Base-by-base conservation (phyloP, 1,140 invertebrate species). In the Trachymyrmex cornetzi region DNA sequence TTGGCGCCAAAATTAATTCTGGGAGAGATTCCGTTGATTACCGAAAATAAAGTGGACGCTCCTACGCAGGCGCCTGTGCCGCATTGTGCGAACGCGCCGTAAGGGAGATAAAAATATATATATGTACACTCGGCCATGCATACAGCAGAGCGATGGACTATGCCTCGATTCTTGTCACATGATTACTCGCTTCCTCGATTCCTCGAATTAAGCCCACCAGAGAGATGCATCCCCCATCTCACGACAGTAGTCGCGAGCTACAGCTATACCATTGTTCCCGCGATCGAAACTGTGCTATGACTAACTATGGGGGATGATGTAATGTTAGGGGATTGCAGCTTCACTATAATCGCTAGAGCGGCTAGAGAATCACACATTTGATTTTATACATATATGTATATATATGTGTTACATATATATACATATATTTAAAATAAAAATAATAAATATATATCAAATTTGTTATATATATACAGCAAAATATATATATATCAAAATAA, bases 281-380 rank as follows among this genome's bases (percentile, higher is more conserved):
- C 77, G 77, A 74, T 89, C 84, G 84, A 88, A 87, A 89, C 77
- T 63, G 59, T 75, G 34, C 67, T 71, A 88, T 71, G 88, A 89
- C 81, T 89, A 86, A 88, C 66, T 67, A 79, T 75, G 11, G 44
- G 53, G 67, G 63, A 63, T 24, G 71, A 61, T 84, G 48, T 50
- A 14, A 57, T 24, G 44, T 63, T 71, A 44, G 30, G 66, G 55
- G 66, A 44, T 44, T 34, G 24, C 38, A 64, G 55, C 34, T 61
- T 77, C 38, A 24, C 19, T 77, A 22, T 80, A 50, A 24, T 72
- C 55, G 19, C 34, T 77, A 22, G 12, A 22, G 12, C 57, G 34
- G 24, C 34, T 61, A 22, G 19, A 22, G 12, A 66, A 53, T 72
- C 66, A 27, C 14, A 27, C 38, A 14, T 69, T 69, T 12, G 19